phyloP scores from a whole-genome alignment of 2,888 invertebrate genomes.

The Mycalesis mineus region DNA sequence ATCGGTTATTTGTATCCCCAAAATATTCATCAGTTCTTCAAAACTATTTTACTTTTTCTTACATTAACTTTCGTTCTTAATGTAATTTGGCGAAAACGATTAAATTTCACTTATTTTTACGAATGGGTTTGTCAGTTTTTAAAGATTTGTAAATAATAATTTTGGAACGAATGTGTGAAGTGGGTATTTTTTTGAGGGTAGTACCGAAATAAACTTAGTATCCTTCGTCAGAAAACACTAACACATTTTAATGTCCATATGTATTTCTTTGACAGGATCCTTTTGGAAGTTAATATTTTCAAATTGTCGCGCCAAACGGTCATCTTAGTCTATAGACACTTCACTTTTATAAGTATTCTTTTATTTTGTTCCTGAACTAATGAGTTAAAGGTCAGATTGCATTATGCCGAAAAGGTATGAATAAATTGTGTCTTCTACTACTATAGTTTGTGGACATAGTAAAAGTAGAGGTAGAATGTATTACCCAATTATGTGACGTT shows the following conservation, averaged over 20 bases:
- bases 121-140: too few relatives aligned
- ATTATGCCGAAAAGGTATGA: constrained; percentile 16
- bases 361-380: constrained; percentile 16
- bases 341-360: neutral
- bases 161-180: neutral
- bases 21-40: too few relatives aligned
- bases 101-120: too few relatives aligned
- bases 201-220: neutral
- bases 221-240: constrained; percentile 48
- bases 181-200: neutral
- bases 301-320: constrained; percentile 35
- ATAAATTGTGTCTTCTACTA: neutral
- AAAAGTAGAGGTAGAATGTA: too few relatives aligned
- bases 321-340: constrained; percentile 33
- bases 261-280: constrained; percentile 38
- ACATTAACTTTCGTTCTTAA: neutral
- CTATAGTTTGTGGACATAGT: too few relatives aligned
- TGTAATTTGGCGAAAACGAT: too few relatives aligned
- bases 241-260: constrained; percentile 48
- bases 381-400: constrained; percentile 15
- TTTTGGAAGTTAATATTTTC: constrained; percentile 26
- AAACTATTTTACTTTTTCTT: neutral
- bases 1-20: too few relatives aligned
- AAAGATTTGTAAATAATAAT: too few relatives aligned
- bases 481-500: too few relatives aligned